Conservation (phyloP, 2,888 invertebrate genomes). For the Cetonia aurata region DNA sequence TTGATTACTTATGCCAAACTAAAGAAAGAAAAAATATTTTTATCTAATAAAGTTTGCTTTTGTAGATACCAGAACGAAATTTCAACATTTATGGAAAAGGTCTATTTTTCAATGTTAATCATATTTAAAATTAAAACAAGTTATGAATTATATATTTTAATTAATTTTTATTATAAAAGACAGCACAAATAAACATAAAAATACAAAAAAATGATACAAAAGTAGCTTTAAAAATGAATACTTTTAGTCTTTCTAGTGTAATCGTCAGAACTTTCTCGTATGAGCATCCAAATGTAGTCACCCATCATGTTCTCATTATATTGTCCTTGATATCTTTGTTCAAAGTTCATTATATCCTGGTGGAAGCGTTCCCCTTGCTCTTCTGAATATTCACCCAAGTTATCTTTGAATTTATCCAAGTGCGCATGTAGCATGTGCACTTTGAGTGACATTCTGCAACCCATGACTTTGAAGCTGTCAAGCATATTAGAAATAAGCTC, state of each 20-base stretch:
- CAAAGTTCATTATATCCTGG: not conserved
- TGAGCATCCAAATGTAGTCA: not conserved
- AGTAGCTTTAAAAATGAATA: not conserved
- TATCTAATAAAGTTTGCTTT: too few relatives aligned
- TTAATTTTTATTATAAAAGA: conserved; percentile 1
- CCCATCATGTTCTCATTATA: not conserved
- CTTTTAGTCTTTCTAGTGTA: not conserved
- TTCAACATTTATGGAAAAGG: too few relatives aligned
- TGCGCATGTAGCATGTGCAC: not conserved
- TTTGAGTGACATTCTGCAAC: conserved; percentile 4
- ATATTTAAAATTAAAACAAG: too few relatives aligned
- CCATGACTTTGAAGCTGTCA: not conserved
- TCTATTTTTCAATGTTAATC: too few relatives aligned
- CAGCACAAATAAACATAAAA: not conserved
- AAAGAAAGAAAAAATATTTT: too few relatives aligned
- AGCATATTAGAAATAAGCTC: not conserved
- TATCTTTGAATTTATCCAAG: not conserved
- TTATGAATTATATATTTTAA: too few relatives aligned
- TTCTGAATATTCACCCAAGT: not conserved
- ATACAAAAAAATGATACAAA: not conserved
- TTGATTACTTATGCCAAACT: too few relatives aligned
- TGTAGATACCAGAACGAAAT: too few relatives aligned
- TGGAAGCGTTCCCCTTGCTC: conserved; percentile 3
- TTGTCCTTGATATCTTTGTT: conserved; percentile 1
- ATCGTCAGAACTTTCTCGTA: too few relatives aligned